Base-by-base conservation (phyloP, 2,113 vertebrate genomes). In the Microcebus murinus region DNA sequence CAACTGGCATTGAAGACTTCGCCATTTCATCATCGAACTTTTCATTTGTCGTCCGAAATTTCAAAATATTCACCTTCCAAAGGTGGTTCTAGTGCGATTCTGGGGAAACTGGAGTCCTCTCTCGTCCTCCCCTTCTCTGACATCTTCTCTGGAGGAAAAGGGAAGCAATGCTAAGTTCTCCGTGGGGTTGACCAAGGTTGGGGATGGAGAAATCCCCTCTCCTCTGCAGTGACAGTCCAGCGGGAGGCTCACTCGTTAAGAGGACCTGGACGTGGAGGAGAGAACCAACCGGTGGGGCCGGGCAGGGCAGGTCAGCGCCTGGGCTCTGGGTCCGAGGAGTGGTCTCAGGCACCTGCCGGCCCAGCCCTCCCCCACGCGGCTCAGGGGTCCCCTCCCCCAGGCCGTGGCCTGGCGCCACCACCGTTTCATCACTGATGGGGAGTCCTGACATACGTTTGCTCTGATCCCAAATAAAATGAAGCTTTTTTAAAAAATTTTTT, bases 1-100 rank as follows among this genome's bases (percentile, higher is more conserved):
- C 12, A 1, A 1, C 7, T 1, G 8, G 15, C 13, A 8, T 9
- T 14, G 14, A 23, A 15, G 2, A 1, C 4, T 2, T 20, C 0
- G 20, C 29, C 21, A 14, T 34, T 34, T 14, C 20, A 20, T 6
- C 23, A 10, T 25, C 2, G 25, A 18, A n/a, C 27, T 52, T 42
- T 27, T 21, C 12, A 21, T 55, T 76, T 36, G 59, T 15, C 12
- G 29, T 85, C 29, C 0, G 7, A 55, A 34, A 45, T 45, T 5
- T 65, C 31, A 85, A 70, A 68, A 31, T 4, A 5, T 11, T 73
- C 55, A 36, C 31, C 17, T 25, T 29, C 45, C 13, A 14, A 23
- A 31, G 31, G 20, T 20, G 29, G 4, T 36, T 18, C 15, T 10
- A n/a, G 29, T 18, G 27, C 9, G n/a, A 23, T 25, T 45, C 67